Percentiles rank a stretch among this genome's conserved stretches.
Conservation (phyloP, 1,140 invertebrate species). For the Cotesia glomerata region DNA sequence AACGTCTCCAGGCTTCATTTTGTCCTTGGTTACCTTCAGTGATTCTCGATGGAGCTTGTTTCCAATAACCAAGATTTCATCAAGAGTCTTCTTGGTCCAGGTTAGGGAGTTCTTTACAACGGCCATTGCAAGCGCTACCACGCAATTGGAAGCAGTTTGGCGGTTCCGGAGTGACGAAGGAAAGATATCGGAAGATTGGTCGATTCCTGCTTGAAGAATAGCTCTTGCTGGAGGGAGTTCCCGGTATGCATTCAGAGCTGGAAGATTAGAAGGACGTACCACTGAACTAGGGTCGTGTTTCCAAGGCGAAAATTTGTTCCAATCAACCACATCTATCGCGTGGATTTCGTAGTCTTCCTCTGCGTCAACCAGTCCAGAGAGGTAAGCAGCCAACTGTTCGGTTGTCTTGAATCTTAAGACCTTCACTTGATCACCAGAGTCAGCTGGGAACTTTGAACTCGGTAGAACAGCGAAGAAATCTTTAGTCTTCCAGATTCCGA, state of each 20-base stretch:
- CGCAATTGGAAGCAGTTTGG: constrained; percentile 51
- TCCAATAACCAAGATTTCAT: constrained; percentile 51
- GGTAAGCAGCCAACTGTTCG: constrained; percentile 31
- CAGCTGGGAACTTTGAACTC: background rate
- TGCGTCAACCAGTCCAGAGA: constrained; percentile 26
- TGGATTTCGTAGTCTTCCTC: constrained; percentile 51
- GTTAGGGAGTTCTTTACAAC: constrained; percentile 51
- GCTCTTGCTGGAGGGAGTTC: constrained; percentile 45
- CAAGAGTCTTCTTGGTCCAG: constrained; percentile 55
- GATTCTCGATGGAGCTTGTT: constrained; percentile 42
- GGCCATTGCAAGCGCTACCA: constrained; percentile 50
- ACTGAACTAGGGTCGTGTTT: constrained; percentile 48
- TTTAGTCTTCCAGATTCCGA: constrained; percentile 45
- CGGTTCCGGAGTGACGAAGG: constrained; percentile 39
- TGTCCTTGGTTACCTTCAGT: constrained; percentile 32
- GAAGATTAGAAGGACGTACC: constrained; percentile 48
- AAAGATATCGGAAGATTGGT: constrained; percentile 50
- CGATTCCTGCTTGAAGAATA: constrained; percentile 46
- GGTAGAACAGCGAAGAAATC: constrained; percentile 47
- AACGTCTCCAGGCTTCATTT: constrained; percentile 45
- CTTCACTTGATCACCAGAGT: constrained; percentile 9
- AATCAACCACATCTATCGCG: constrained; percentile 45
- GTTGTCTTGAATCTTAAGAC: constrained; percentile 40
- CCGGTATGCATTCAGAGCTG: constrained; percentile 52
- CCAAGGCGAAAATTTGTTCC: constrained; percentile 44